Conservation (phyloP, 2,888 invertebrate species). For the Cataglyphis cursor region DNA sequence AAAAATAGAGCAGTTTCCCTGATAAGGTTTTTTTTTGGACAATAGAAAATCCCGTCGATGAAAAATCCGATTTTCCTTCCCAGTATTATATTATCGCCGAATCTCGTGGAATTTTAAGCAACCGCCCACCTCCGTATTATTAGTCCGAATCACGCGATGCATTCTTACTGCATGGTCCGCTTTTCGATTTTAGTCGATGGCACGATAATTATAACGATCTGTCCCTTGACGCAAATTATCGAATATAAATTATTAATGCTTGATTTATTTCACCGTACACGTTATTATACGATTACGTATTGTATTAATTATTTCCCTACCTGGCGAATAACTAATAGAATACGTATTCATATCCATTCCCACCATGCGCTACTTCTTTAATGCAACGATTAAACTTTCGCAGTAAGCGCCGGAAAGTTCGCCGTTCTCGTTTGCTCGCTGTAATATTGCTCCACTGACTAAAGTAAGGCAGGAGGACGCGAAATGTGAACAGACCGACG, state of each 20-base stretch:
- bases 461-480: conserved; percentile 42
- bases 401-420: conserved; percentile 43
- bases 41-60: background rate
- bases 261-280: background rate
- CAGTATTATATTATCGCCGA: conserved; percentile 54
- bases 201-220: conserved; percentile 42
- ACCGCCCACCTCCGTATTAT: conserved; percentile 47
- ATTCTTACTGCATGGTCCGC: conserved; percentile 33
- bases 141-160: conserved; percentile 67
- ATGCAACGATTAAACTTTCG: conserved; percentile 16
- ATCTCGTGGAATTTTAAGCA: conserved; percentile 61
- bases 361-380: background rate
- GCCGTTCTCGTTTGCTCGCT: conserved; percentile 15
- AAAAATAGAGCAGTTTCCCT: conserved; percentile 21
- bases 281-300: background rate
- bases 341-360: background rate
- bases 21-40: conserved; percentile 13
- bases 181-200: background rate
- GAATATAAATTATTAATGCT: conserved; percentile 21
- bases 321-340: background rate
- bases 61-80: conserved; percentile 21
- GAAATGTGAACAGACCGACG: conserved; percentile 19
- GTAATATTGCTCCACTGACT: conserved; percentile 26
- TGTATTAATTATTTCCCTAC: conserved; percentile 23
- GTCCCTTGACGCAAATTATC: background rate